These are phyloP conservation scores for Oreochromis aureus DNA, from an alignment of 2,113 vertebrate species.

Conservation along the genomic window DNA sequence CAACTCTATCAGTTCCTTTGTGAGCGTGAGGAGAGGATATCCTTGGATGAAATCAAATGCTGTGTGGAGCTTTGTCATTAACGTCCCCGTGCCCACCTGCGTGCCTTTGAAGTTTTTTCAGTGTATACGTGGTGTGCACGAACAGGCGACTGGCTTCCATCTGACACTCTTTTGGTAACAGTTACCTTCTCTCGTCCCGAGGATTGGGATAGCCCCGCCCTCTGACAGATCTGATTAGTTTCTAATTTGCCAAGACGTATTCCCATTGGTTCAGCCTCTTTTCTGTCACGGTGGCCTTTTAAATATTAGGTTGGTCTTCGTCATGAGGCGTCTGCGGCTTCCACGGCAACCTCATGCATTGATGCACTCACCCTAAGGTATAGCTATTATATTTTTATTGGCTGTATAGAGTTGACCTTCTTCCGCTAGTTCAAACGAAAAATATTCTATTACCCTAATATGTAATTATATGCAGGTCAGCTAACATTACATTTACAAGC, in stretches of 20 bases:
- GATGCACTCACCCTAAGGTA: background rate
- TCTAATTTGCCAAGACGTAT: background rate
- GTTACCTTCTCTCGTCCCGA: conserved; percentile 50
- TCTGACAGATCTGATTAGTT: conserved; percentile 30
- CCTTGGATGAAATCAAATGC: background rate
- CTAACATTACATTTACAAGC: background rate
- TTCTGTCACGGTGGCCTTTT: conserved; percentile 37
- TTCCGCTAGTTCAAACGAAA: background rate
- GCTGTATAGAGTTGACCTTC: background rate
- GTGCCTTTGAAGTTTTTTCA: background rate
- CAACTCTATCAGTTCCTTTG: conserved; percentile 34
- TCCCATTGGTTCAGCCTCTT: conserved; percentile 50
- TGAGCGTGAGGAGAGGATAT: background rate
- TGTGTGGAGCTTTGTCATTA: background rate
- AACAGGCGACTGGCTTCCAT: conserved; percentile 13
- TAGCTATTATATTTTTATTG: background rate
- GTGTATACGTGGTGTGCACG: background rate
- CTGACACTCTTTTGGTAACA: conserved; percentile 45
- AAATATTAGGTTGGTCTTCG: conserved; percentile 48
- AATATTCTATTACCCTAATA: background rate
- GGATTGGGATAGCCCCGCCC: conserved; percentile 55
- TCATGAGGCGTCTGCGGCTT: conserved; percentile 67
- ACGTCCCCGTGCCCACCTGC: background rate
- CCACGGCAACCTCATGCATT: conserved; percentile 61
- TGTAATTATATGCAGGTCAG: background rate